phyloP scores from a whole-genome alignment of 2,797 vertebrate genomes.

The Gallinago nigripennis region DNA sequence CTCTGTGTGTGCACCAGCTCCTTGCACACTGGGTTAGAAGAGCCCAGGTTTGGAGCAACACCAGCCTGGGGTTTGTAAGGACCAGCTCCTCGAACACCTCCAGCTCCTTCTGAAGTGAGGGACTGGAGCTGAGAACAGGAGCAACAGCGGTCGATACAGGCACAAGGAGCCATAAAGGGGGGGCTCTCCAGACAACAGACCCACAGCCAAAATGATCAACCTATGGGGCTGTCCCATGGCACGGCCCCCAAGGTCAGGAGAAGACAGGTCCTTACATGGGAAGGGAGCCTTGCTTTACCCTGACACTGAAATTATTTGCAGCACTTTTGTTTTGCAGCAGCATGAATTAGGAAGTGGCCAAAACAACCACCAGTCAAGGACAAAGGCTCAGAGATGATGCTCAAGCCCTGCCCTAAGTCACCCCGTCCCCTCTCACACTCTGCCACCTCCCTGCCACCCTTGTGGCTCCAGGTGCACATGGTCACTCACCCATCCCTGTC shows the following conservation, averaged over 20 bases:
- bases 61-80: no score
- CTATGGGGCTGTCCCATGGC: neutral
- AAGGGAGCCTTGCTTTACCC: neutral
- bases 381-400: neutral
- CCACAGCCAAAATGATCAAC: constrained; percentile 5
- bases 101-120: neutral
- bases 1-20: neutral
- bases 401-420: neutral
- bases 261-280: neutral
- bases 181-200: constrained; percentile 50
- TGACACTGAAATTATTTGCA: neutral
- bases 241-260: neutral
- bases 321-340: neutral
- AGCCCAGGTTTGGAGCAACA: no score
- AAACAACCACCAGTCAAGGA: neutral
- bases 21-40: no score
- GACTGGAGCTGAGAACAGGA: neutral
- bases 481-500: neutral
- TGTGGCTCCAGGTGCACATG: rapidly evolving
- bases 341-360: constrained; percentile 41
- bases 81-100: neutral
- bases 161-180: constrained; percentile 15
- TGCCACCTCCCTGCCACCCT: neutral
- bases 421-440: neutral
- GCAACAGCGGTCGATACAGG: constrained; percentile 43